phyloP scores from a whole-genome alignment of 2,797 vertebrate species.

The Zenarchopterus dispar region DNA sequence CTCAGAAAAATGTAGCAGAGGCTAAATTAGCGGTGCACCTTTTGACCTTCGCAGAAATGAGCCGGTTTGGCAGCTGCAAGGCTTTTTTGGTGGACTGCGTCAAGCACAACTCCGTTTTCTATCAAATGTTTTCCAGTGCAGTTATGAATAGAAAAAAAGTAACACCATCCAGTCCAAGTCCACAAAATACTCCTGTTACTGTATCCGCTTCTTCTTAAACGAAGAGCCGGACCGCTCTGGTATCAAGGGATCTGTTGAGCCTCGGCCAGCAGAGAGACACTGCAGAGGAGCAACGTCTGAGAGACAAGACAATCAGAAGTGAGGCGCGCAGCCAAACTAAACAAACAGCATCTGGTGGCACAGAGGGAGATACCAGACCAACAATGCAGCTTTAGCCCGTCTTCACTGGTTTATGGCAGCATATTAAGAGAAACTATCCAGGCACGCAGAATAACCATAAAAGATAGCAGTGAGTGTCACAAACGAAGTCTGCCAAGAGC shows the following conservation, averaged over 20 bases:
- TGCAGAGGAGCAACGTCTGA: conserved; percentile 39
- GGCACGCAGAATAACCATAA: neutral
- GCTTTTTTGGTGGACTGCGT: too few species aligned
- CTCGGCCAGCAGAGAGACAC: conserved; percentile 17
- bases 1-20: too few species aligned
- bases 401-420: conserved; percentile 7
- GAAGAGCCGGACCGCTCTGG: conserved; percentile 22
- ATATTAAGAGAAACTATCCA: neutral
- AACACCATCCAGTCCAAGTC: neutral
- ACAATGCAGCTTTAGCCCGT: conserved; percentile 23
- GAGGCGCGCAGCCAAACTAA: conserved; percentile 61
- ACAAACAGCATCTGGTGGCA: conserved; percentile 66
- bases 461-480: neutral
- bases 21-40: too few species aligned
- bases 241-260: conserved; percentile 25
- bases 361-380: conserved; percentile 28
- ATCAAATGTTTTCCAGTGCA: neutral
- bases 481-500: conserved; percentile 1
- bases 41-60: too few species aligned
- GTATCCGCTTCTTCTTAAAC: conserved; percentile 6
- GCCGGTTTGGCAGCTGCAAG: too few species aligned
- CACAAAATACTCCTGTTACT: too few species aligned
- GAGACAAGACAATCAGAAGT: conserved; percentile 54
- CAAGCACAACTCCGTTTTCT: too few species aligned
- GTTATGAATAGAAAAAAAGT: neutral